These are phyloP conservation scores for Caenorhabditis macrosperma DNA, from an alignment of 2,888 invertebrate genomes.

Conservation along the genomic window DNA sequence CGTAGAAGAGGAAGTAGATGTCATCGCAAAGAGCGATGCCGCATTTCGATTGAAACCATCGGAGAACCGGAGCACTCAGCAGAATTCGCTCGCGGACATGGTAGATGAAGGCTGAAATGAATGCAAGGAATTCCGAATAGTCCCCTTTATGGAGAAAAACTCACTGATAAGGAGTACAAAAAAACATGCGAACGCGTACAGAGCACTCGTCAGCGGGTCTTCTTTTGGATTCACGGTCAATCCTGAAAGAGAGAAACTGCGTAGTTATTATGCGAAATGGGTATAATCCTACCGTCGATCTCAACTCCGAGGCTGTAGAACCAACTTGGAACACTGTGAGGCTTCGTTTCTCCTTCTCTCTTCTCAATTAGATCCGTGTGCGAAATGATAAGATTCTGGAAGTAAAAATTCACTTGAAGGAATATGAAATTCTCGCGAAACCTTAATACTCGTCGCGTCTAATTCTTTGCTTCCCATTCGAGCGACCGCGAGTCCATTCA, in stretches of 20 bases:
- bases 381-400: slow-evolving; percentile 16
- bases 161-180: slow-evolving; percentile 27
- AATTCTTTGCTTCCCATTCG: slow-evolving; percentile 85
- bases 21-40: slow-evolving; percentile 43
- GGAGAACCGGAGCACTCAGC: slow-evolving; percentile 22
- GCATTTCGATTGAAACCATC: slow-evolving; percentile 42
- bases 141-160: too few relatives aligned
- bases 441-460: slow-evolving; percentile 9
- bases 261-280: background rate
- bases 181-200: slow-evolving; percentile 8
- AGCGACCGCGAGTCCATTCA: slow-evolving; percentile 90
- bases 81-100: slow-evolving; percentile 46
- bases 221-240: background rate
- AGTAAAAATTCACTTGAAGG: background rate
- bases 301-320: slow-evolving; percentile 17
- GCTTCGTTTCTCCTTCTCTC: background rate
- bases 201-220: background rate
- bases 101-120: slow-evolving; percentile 50
- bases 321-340: slow-evolving; percentile 2
- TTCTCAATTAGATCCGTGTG: slow-evolving; percentile 46
- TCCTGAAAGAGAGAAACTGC: slow-evolving; percentile 8
- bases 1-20: slow-evolving; percentile 51
- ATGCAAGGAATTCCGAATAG: background rate
- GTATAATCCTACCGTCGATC: slow-evolving; percentile 9
- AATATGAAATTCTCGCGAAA: background rate